These are phyloP conservation scores for Ifrita kowaldi DNA, from an alignment of 2,113 vertebrate species.

Conservation along the genomic window DNA sequence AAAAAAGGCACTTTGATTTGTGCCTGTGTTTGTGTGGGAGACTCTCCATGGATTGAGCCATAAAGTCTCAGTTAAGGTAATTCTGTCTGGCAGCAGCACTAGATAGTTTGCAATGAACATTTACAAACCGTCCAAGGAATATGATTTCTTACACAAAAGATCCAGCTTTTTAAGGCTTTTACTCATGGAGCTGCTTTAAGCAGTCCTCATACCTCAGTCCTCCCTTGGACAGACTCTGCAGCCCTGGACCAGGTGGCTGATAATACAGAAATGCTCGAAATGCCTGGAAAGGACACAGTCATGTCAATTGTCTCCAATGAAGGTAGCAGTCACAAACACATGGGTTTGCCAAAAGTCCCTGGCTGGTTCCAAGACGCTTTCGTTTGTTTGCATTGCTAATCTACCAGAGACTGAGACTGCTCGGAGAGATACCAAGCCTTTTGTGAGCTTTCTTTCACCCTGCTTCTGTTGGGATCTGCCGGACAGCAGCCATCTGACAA, in stretches of 20 bases:
- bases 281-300: constrained; percentile 51
- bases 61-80: constrained; percentile 35
- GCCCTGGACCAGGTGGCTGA: constrained; percentile 1
- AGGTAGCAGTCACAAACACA: constrained; percentile 59
- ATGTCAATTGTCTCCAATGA: not conserved
- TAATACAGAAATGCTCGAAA: constrained; percentile 38
- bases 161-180: not conserved
- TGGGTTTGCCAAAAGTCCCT: constrained; percentile 15
- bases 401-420: constrained; percentile 37
- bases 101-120: not conserved
- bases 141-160: constrained; percentile 14
- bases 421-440: not conserved
- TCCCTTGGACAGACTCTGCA: constrained; percentile 9
- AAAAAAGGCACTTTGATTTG: not conserved
- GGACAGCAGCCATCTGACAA: constrained; percentile 30
- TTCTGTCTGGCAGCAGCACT: constrained; percentile 32
- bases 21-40: constrained; percentile 27
- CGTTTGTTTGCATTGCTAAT: constrained; percentile 53
- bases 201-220: not conserved
- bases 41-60: not conserved
- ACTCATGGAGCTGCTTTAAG: not conserved
- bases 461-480: constrained; percentile 21
- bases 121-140: not conserved
- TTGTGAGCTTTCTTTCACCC: constrained; percentile 5
- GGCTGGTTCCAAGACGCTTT: constrained; percentile 27